Base-by-base conservation (phyloP, 2,888 invertebrate species). In the Chalcis sispes region DNA sequence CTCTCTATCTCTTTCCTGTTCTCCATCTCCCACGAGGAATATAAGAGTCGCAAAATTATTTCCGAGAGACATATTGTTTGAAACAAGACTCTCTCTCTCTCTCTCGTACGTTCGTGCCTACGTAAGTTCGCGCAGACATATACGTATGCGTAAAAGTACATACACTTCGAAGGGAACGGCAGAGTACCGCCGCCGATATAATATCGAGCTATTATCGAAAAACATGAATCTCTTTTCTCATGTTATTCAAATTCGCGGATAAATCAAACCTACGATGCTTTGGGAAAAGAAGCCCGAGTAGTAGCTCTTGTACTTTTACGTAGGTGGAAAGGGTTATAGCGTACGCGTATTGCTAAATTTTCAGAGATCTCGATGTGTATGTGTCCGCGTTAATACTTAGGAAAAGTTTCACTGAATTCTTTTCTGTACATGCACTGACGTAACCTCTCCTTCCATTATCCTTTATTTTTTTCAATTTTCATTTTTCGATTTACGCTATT, bases 211-310 rank as follows among this genome's bases (percentile, higher is more conserved):
- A 81, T 83, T 83, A 82, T 82, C 80, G 79, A 80, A 81, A 80
- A 78, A 77, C 80, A 82, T 79, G 80, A 79, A 75, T 79, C 50
- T 32, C 32, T 32, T 18, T 46, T 2, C 82, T 83, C 84, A 83
- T 84, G 85, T 86, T 86, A 85, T 86, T 85, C 82, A 84, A 84
- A 86, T 85, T 82, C 79, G 56, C 25, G 81, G 82, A 85, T 85
- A 85, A 85, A 85, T 85, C 84, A 84, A 81, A 84, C 80, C 82
- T 73, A 79, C 79, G 10, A 7, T 81, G 32, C 42, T 25, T n/a
- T n/a, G n/a, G n/a, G n/a, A n/a, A n/a, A n/a, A n/a, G n/a, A n/a
- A n/a, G n/a, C n/a, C 13, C 25, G 25, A 18, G 58, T 32, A 2
- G 5, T 27, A 7, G 29, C 32, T n/a, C 20, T 20, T 13, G 1